These are phyloP conservation scores for Tachysurus vachellii DNA, from an alignment of 2,113 vertebrate species.

Conservation along the genomic window DNA sequence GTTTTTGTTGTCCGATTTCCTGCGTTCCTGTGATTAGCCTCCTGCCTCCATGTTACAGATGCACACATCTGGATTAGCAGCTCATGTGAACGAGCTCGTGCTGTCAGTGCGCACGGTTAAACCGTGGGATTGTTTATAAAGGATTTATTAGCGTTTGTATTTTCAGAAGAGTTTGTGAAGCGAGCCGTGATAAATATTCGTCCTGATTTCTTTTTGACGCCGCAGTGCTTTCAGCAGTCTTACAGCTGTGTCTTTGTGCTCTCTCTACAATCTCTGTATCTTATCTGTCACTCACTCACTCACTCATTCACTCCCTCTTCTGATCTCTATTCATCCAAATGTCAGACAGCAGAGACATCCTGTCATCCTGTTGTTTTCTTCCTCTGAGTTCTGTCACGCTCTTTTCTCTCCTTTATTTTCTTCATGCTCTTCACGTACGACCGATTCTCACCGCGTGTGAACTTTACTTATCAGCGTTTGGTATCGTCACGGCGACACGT, in stretches of 20 bases:
- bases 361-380: background rate
- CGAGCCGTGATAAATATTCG: background rate
- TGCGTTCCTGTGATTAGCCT: background rate
- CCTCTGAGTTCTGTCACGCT: background rate
- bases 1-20: background rate
- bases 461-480: slow-evolving; percentile 5
- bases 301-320: background rate
- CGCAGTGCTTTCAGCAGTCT: background rate
- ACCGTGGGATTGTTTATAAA: background rate
- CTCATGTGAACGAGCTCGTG: too few relatives aligned
- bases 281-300: slow-evolving; percentile 14
- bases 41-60: background rate
- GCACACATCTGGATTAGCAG: background rate
- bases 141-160: too few relatives aligned
- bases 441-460: background rate
- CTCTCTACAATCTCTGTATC: background rate
- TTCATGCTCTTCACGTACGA: background rate
- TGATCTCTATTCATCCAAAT: slow-evolving; percentile 36
- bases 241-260: background rate
- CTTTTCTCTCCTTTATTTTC: background rate
- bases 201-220: too few relatives aligned
- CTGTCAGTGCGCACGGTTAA: background rate
- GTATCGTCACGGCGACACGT: too few relatives aligned
- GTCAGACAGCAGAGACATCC: slow-evolving; percentile 19
- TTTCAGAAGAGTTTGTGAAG: background rate